Conservation (phyloP, 2,113 vertebrate genomes). For the Sclerurus mexicanus region DNA sequence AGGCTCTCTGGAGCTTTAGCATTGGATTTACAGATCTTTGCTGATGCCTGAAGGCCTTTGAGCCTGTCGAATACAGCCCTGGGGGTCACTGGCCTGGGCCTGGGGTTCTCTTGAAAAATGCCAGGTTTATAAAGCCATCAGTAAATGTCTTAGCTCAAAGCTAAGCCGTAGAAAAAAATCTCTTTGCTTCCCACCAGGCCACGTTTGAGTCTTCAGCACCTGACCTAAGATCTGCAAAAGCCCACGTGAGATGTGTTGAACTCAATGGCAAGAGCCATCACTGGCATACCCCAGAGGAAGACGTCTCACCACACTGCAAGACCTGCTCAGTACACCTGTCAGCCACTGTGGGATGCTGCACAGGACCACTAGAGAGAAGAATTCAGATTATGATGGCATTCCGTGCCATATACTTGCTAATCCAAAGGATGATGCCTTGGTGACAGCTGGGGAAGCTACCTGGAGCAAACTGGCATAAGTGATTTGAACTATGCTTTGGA, state of each 20-base stretch:
- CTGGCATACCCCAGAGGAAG: rapidly evolving
- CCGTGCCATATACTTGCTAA: neutral
- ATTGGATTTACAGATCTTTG: neutral
- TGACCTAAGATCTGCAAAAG: neutral
- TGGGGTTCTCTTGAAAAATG: neutral
- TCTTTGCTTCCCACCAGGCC: neutral
- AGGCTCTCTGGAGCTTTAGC: neutral
- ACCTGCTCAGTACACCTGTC: neutral
- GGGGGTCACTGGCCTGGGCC: neutral
- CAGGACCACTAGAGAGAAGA: rapidly evolving
- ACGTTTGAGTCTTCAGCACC: neutral
- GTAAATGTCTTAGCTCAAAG: neutral
- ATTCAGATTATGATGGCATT: neutral
- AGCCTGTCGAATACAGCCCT: neutral
- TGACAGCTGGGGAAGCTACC: slow-evolving; percentile 7
- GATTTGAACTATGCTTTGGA: slow-evolving; percentile 5
- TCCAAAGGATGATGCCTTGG: neutral
- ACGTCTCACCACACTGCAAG: neutral
- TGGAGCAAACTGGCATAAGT: slow-evolving; percentile 29
- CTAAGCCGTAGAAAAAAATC: neutral
- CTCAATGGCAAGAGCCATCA: neutral
- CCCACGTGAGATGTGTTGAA: rapidly evolving
- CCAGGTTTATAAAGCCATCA: neutral
- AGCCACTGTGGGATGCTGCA: neutral
- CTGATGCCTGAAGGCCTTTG: neutral